A percentile compares a stretch with the other conserved stretches of the same genome.
phyloP scores from a whole-genome alignment of 2,888 invertebrate genomes.

The Neuroscelio doddi region DNA sequence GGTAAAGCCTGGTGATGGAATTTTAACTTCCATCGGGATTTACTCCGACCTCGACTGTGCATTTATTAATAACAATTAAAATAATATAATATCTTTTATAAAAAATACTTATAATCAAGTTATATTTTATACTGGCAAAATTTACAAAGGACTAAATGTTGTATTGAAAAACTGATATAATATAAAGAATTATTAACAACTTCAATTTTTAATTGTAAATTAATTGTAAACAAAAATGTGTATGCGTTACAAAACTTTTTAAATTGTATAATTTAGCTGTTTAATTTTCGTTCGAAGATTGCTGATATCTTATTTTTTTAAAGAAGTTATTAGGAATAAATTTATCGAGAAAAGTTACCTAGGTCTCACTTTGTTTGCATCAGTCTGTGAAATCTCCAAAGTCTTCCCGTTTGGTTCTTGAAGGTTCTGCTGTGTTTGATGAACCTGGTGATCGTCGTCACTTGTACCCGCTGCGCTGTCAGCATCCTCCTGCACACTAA shows the following conservation, averaged over 20 bases:
- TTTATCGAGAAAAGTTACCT: constrained; percentile 14
- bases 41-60: constrained; percentile 74
- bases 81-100: too few species aligned
- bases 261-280: background rate
- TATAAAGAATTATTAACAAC: too few species aligned
- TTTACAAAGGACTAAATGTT: too few species aligned
- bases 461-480: constrained; percentile 33
- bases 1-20: constrained; percentile 87
- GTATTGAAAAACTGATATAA: too few species aligned
- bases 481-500: constrained; percentile 32
- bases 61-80: too few species aligned
- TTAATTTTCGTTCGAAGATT: too few species aligned
- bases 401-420: constrained; percentile 19
- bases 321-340: too few species aligned
- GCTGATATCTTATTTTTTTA: too few species aligned
- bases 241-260: background rate
- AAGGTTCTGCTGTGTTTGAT: constrained; percentile 21
- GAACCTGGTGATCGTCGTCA: constrained; percentile 35
- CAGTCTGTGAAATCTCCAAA: constrained; percentile 25
- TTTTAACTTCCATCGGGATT: constrained; percentile 82
- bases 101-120: too few species aligned
- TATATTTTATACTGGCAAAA: too few species aligned
- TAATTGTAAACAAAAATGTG: constrained; percentile 1
- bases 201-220: too few species aligned
- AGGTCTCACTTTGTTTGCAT: constrained; percentile 27